phyloP scores from a whole-genome alignment of 2,888 invertebrate species.

The Hoplodrina ambigua region DNA sequence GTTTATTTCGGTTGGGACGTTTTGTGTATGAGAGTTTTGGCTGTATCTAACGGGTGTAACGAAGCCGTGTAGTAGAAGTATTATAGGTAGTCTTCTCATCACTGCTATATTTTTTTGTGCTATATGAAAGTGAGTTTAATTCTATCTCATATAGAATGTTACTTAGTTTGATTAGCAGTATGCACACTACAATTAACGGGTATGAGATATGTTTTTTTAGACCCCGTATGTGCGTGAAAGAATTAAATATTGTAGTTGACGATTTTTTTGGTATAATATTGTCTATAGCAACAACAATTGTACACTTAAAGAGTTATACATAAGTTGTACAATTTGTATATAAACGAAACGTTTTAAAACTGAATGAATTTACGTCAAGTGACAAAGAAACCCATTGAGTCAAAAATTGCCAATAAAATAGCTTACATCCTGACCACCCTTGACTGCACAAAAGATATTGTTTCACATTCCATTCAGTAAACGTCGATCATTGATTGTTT shows the following conservation, averaged over 20 bases:
- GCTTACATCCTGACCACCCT: slow-evolving; percentile 79
- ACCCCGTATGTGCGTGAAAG: not conserved
- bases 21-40: slow-evolving; percentile 10
- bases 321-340: slow-evolving; percentile 33
- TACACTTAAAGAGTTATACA: not conserved
- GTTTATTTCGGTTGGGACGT: slow-evolving; percentile 30
- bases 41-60: not conserved
- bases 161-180: no score
- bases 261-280: slow-evolving; percentile 7
- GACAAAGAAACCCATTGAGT: slow-evolving; percentile 53
- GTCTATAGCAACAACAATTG: slow-evolving; percentile 4
- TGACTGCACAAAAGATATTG: slow-evolving; percentile 79
- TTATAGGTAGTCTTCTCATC: no score
- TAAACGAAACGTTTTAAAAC: slow-evolving; percentile 6
- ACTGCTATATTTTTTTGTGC: no score
- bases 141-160: no score
- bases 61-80: no score
- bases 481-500: slow-evolving; percentile 89
- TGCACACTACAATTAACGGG: no score
- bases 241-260: not conserved
- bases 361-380: slow-evolving; percentile 50
- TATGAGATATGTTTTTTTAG: no score
- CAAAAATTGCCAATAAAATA: slow-evolving; percentile 75
- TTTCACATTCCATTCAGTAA: slow-evolving; percentile 87
- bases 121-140: no score